These are phyloP conservation scores for Lypha dubia DNA, from an alignment of 2,888 invertebrate species.

Conservation along the genomic window DNA sequence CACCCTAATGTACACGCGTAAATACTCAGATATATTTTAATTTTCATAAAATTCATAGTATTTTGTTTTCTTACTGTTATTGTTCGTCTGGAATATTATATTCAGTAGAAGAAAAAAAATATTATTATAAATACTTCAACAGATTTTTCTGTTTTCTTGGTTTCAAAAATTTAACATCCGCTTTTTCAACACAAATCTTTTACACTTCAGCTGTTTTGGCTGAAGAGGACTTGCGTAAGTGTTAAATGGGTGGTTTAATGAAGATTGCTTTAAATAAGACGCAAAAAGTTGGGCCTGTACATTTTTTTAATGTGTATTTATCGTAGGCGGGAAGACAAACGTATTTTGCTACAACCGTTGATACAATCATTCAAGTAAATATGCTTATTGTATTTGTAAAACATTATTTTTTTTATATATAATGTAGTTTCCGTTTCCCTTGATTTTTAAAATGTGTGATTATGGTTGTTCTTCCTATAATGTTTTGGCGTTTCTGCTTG, in stretches of 20 bases:
- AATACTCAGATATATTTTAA: background rate
- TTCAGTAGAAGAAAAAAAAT: no score
- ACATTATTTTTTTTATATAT: slow-evolving; percentile 16
- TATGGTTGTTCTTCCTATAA: background rate
- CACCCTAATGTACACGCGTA: no score
- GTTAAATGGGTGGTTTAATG: slow-evolving; percentile 4
- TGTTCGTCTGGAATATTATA: background rate
- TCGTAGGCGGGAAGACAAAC: background rate
- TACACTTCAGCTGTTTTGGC: slow-evolving; percentile 7
- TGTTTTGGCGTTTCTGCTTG: slow-evolving; percentile 3
- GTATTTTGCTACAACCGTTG: slow-evolving; percentile 9
- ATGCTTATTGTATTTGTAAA: slow-evolving; percentile 29
- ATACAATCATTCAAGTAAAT: background rate
- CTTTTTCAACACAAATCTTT: slow-evolving; percentile 39
- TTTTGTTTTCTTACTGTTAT: background rate
- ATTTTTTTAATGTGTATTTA: background rate
- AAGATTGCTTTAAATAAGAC: background rate
- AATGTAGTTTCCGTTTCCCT: slow-evolving; percentile 52
- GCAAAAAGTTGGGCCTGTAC: background rate
- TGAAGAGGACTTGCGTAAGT: slow-evolving; percentile 7
- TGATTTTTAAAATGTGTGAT: slow-evolving; percentile 38
- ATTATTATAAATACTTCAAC: slow-evolving; percentile 10
- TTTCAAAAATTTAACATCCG: slow-evolving; percentile 60
- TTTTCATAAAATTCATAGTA: background rate
- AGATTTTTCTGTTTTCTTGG: slow-evolving; percentile 5